Evolutionary conservation across 2,797 vertebrate species (phyloP), one percentile per base, ranked within the genome.

Genomic region (Nannoperca australis): DNA sequence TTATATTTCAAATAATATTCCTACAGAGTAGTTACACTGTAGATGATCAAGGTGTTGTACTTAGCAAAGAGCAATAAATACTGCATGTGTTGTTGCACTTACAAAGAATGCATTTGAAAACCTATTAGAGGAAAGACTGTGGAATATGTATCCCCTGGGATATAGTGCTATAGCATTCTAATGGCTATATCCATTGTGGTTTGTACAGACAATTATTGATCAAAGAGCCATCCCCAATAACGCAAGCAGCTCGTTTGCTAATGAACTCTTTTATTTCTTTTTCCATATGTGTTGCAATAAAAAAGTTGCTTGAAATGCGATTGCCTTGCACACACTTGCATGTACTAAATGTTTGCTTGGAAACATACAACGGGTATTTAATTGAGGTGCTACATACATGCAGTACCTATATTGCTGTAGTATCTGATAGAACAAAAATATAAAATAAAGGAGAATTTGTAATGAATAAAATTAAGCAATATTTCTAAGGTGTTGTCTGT

Each of bases 171-270:
- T 84, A 89, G 83, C 88, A 83, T 89, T 93, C 81, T 93, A 92
- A 92, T 94, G 91, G 89, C 83, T 88, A 68, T 79, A 85, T 89
- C 89, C 88, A 91, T 91, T 94, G 92, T 90, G 92, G 93, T 93
- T 92, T 93, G 83, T 79, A 82, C 85, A 90, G 82, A 76, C 85
- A 83, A 82, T 87, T 91, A 94, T 92, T 89, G 91, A 93, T 94
- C 90, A 85, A 88, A 90, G 87, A 82, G 85, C 73, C 84, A 85
- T 88, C 79, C 45, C 78, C 87, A 89, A 88, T 85, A 79, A 87
- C 81, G 90, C 78, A 86, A 89, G 85, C 80, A 82, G 72, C 76
- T 87, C 77, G 76, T 78, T 90, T 83, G 64, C 88, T 78, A 91
- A 90, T 86, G 30, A 91, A 74, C 70, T 77, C 49, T 73, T 85